phyloP scores from a whole-genome alignment of 2,113 vertebrate genomes.

The Sardina pilchardus region DNA sequence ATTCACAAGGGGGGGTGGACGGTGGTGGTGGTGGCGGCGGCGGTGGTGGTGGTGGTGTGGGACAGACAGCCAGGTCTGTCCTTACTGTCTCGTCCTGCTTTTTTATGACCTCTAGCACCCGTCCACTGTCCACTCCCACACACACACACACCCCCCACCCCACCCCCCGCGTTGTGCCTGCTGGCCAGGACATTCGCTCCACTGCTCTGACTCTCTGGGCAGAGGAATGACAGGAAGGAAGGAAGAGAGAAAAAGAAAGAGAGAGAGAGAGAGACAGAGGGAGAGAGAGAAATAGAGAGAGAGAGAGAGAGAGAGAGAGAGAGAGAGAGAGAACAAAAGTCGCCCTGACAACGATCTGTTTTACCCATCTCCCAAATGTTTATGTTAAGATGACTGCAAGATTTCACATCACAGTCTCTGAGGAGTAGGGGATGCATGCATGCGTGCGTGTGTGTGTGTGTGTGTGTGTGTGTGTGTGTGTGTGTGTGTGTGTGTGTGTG shows the following conservation, averaged over 20 bases:
- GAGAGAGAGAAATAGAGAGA: constrained; percentile 10
- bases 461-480: too few species aligned
- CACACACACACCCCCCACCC: too few species aligned
- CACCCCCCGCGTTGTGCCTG: background rate
- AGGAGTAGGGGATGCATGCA: background rate
- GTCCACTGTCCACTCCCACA: too few species aligned
- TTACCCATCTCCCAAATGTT: background rate
- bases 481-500: too few species aligned
- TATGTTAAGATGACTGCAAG: background rate
- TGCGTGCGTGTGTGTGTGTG: too few species aligned
- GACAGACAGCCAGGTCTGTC: constrained; percentile 23
- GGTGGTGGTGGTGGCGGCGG: background rate
- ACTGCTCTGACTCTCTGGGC: background rate
- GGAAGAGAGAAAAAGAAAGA: constrained; percentile 10
- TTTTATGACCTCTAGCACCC: constrained; percentile 1
- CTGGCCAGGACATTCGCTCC: background rate
- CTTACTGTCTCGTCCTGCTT: constrained; percentile 23
- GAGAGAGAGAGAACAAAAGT: background rate
- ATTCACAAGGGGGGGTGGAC: background rate
- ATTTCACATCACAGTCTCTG: background rate
- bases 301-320: background rate
- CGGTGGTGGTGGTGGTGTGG: background rate
- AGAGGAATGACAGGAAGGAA: background rate
- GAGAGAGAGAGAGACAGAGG: background rate
- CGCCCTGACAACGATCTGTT: background rate